Evolutionary conservation across 2,797 vertebrate genomes (phyloP).

Genomic region (Phrynocephalus guinanensis): DNA sequence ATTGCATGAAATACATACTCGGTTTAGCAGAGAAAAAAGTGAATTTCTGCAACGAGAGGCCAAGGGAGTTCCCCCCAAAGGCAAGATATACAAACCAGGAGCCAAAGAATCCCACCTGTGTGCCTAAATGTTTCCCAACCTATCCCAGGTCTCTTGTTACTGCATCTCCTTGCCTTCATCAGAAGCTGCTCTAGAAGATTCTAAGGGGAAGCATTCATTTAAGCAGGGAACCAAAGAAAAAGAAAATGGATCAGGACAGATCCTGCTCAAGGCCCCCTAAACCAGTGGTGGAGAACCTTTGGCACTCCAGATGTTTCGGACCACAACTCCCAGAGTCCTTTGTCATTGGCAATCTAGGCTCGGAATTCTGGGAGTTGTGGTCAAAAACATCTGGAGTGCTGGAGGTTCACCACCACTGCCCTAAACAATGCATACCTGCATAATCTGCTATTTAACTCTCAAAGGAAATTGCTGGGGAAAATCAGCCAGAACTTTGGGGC

Average conservation of each 20-base stretch:
- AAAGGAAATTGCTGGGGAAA: too few relatives aligned
- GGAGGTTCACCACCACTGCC: too few relatives aligned
- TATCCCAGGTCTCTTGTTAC: background rate
- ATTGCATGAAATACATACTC: background rate
- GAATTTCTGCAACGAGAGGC: background rate
- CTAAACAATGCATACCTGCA: background rate
- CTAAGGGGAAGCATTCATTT: background rate
- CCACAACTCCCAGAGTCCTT: too few relatives aligned
- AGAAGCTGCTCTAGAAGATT: background rate
- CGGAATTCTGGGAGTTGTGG: too few relatives aligned
- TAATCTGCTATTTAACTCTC: background rate
- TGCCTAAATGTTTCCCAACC: background rate
- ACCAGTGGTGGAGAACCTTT: too few relatives aligned
- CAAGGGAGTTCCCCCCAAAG: background rate
- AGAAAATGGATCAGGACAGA: background rate
- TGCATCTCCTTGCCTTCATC: background rate
- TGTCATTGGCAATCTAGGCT: too few relatives aligned
- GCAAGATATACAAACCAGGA: background rate
- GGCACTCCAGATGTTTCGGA: too few relatives aligned
- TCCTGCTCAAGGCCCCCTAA: background rate
- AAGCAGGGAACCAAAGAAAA: background rate
- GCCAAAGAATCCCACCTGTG: background rate
- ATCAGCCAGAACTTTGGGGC: too few relatives aligned
- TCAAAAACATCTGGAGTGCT: too few relatives aligned
- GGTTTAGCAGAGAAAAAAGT: conserved; percentile 5